Base-by-base conservation (phyloP, 1,140 invertebrate genomes). In the Meloidogyne floridensis region DNA sequence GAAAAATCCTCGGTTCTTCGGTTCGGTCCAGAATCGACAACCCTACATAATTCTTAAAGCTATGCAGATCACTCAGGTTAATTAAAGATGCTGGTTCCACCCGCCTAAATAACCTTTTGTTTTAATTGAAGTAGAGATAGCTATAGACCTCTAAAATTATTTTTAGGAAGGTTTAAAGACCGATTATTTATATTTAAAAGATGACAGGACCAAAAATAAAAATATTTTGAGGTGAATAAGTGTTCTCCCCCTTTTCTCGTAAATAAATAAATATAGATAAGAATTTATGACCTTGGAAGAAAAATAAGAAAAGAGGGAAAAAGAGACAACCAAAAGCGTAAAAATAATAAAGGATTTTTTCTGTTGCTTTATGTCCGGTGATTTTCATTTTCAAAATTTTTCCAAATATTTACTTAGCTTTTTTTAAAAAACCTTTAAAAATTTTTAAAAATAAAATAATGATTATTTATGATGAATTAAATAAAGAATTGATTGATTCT, bases 381-480 rank as follows among this genome's bases (percentile, higher is more conserved):
- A 65, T 65, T 65, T 8, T 11, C 59, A 65, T n/a, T 65, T 18
- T n/a, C 59, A 65, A 65, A 65, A 65, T 65, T 65, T 65, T 65
- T n/a, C 32, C 32, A 32, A 59, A 15, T 59, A 65, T 65, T 65
- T 65, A 65, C 59, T 65, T 18, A 65, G 59, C 59, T 65, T 65
- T 65, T 65, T 65, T 65, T n/a, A 32, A 32, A 65, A n/a, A n/a
- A n/a, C 59, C 15, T 6, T 65, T n/a, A 65, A 65, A 65, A 65
- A n/a, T 65, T n/a, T 65, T 65, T 65, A 15, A 15, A 32, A 32
- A 32, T 32, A 32, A 32, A 32, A 15, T 8, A 65, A 65, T 65
- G 59, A 65, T 65, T n/a, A 65, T 65, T 65, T n/a, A 65, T 65
- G 10, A 65, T 65, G 59, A 65, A 65, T 65, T 65, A 65, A 65